phyloP scores from a whole-genome alignment of 2,113 vertebrate species.

The Erinaceus europaeus region DNA sequence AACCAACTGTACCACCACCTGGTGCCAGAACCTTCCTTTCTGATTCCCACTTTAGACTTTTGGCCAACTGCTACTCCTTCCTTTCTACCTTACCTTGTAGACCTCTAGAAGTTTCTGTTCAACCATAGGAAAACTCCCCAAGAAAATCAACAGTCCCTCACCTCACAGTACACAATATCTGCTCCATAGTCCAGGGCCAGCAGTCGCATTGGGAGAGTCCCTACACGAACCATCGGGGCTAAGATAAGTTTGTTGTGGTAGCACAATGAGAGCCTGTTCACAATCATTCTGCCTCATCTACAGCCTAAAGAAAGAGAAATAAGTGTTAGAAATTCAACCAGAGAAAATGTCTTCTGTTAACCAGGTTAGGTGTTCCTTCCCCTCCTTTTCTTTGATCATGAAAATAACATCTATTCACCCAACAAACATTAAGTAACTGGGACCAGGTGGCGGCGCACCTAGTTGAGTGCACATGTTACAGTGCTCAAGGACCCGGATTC shows the following conservation, averaged over 20 bases:
- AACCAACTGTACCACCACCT: too few relatives aligned
- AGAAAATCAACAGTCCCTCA: conserved; percentile 70
- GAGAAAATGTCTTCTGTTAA: neutral
- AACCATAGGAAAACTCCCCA: neutral
- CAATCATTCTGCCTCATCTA: conserved; percentile 70
- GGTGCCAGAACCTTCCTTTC: too few relatives aligned
- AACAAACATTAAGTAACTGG: neutral
- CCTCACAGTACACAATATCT: conserved; percentile 97
- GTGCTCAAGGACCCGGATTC: too few relatives aligned
- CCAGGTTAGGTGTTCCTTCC: neutral
- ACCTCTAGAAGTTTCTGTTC: too few relatives aligned
- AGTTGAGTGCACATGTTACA: too few relatives aligned
- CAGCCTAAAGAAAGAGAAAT: conserved; percentile 50
- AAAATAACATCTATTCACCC: neutral
- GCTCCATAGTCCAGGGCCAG: conserved; percentile 96
- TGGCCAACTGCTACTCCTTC: too few relatives aligned
- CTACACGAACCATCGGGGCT: conserved; percentile 97
- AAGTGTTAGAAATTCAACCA: neutral
- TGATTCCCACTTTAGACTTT: too few relatives aligned
- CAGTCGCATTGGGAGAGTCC: conserved; percentile 95
- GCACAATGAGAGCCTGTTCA: conserved; percentile 79
- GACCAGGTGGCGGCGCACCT: too few relatives aligned
- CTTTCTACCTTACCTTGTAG: too few relatives aligned
- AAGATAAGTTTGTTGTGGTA: conserved; percentile 89
- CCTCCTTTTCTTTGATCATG: neutral